Percentiles rank a stretch among this genome's conserved stretches.
phyloP scores from a whole-genome alignment of 35 echinoderm and acorn worm species.

The Acanthaster planci region DNA sequence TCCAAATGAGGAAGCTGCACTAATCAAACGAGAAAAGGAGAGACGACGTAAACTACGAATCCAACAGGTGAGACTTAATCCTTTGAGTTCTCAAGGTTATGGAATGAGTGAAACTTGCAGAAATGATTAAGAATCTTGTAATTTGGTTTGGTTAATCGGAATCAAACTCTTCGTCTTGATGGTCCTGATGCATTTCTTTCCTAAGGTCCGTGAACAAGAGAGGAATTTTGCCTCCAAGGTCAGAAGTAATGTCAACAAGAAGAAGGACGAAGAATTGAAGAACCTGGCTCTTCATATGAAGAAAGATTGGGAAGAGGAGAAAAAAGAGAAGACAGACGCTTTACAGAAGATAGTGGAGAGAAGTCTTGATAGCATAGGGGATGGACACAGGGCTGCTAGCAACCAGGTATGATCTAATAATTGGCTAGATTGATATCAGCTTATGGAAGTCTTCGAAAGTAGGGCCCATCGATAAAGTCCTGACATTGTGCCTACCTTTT shows the following conservation, averaged over 20 bases:
- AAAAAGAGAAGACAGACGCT: slow-evolving; percentile 55
- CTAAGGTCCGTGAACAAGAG: slow-evolving; percentile 87
- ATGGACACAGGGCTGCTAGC: slow-evolving; percentile 65
- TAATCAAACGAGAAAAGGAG: slow-evolving; percentile 71
- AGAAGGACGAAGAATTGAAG: slow-evolving; percentile 58
- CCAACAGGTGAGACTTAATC: slow-evolving; percentile 67
- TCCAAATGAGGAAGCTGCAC: slow-evolving; percentile 78
- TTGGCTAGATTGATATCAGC: too few species aligned
- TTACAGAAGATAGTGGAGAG: slow-evolving; percentile 55
- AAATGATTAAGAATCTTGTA: too few species aligned
- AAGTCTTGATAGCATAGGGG: slow-evolving; percentile 65
- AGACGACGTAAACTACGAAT: slow-evolving; percentile 70
- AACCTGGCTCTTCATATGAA: slow-evolving; percentile 56
- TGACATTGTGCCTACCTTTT: too few species aligned
- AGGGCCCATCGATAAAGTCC: too few species aligned
- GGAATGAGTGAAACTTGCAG: too few species aligned
- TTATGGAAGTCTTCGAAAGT: too few species aligned
- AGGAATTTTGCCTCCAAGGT: slow-evolving; percentile 69
- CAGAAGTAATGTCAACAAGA: slow-evolving; percentile 50
- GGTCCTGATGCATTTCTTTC: neutral
- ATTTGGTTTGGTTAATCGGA: too few species aligned
- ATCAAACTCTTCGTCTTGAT: too few species aligned
- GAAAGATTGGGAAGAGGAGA: slow-evolving; percentile 55
- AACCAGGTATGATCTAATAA: slow-evolving; percentile 69
- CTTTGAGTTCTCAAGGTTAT: too few species aligned